phyloP scores from a whole-genome alignment of 2,888 invertebrate species.

The Danaus chrysippus region DNA sequence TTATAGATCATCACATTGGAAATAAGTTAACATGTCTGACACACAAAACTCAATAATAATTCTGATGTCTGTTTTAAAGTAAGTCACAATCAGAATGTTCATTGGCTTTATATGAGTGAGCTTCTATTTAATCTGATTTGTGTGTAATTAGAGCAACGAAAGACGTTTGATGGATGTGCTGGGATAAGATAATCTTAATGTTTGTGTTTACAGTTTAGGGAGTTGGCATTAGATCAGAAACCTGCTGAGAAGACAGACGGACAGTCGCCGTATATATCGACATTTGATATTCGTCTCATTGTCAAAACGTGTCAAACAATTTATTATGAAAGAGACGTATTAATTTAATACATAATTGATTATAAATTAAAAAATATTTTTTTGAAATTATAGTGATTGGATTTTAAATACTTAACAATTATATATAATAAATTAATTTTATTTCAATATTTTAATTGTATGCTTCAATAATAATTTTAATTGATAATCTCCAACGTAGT shows the following conservation, averaged over 20 bases:
- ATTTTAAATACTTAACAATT: not conserved
- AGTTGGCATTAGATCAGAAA: constrained; percentile 34
- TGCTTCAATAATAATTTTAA: constrained; percentile 12
- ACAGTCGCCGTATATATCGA: constrained; percentile 31
- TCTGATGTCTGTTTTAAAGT: no score
- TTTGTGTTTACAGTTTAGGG: constrained; percentile 31
- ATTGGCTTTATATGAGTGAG: constrained; percentile 13
- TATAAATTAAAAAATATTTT: no score
- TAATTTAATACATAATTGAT: not conserved
- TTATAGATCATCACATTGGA: no score
- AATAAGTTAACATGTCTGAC: no score
- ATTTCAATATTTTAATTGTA: constrained; percentile 6
- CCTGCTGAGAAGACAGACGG: constrained; percentile 30
- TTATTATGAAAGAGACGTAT: not conserved
- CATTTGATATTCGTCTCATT: constrained; percentile 10
- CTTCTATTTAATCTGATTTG: constrained; percentile 25
- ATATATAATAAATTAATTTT: not conserved
- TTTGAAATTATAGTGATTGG: no score
- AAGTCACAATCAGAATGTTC: not conserved
- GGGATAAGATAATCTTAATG: constrained; percentile 28
- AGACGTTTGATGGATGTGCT: constrained; percentile 19
- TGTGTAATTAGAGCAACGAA: constrained; percentile 12
- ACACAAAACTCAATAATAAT: no score
- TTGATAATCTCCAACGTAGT: constrained; percentile 29
- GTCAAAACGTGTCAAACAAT: not conserved